Base-by-base conservation (phyloP, 2,888 invertebrate species). In the Melangyna quadrimaculata region DNA sequence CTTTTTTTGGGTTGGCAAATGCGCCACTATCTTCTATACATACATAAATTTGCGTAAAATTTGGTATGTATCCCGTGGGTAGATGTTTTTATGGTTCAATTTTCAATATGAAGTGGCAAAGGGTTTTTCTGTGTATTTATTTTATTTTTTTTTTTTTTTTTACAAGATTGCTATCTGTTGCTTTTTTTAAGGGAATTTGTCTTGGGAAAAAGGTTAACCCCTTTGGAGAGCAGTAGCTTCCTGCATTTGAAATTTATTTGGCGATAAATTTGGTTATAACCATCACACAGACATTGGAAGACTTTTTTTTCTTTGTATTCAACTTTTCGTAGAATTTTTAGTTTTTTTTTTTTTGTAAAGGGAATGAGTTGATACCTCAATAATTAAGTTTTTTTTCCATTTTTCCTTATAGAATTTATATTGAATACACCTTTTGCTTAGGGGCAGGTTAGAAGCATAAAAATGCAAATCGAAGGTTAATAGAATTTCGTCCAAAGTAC, bases 261-360 rank as follows among this genome's bases (percentile, higher is more conserved):
- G 40, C 57, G 65, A 81, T 81, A 75, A 81, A 81, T 81, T 81
- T 53, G 75, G 65, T 81, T 75, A 75, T 57, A 57, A 57, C 77
- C 70, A 57, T 71, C 70, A 75, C 70, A 17, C 55, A 37, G 48
- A 65, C 63, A 53, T 51, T 71, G 48, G 37, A 53, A n/a, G 37
- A 37, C 1, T 29, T 61, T 14, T 75, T 35, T 22, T 24, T 37
- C 17, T 35, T n/a, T 4, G n/a, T 43, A 19, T 45, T 19, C 24
- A 17, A 9, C 6, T 27, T 6, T 14, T 40, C 4, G 37, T n/a
- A 53, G 45, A 22, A 35, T 51, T 71, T 63, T 32, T 78, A 22
- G 19, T 14, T 1, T 37, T 37, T 40, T 5, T 14, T n/a, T 17
- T 14, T 14, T 51, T n/a, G n/a, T n/a, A n/a, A 59, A 40, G 27